Evolutionary conservation across 2,888 invertebrate genomes (phyloP), one percentile per base, ranked within the genome.

Genomic region (Epinotia demarniana): DNA sequence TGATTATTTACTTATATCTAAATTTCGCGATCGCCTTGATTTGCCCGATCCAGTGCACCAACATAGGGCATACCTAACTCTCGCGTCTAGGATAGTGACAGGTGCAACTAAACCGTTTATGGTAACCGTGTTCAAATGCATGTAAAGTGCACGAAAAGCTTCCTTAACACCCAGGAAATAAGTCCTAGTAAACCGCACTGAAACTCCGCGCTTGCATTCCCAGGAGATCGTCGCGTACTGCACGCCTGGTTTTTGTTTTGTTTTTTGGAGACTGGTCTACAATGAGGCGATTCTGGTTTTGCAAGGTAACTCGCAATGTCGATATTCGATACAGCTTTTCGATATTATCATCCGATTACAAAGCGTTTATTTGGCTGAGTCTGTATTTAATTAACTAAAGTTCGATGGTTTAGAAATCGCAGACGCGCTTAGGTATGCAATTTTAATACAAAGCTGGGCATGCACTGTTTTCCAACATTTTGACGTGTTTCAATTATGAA

Each of bases 211-310:
- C 87, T 84, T 86, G 84, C 84, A 83, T 93, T 93, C 93, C 92
- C 93, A 93, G 89, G 92, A 89, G 84, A 88, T 90, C 86, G 88
- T 87, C 86, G 87, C 86, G 87, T 89, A 90, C 89, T 81, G 86
- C 82, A 88, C 87, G 84, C 80, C 81, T 82, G 84, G 85, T 86
- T 85, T 87, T 84, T 78, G 83, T 86, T 85, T 88, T n/a, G n/a
- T 89, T 89, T 90, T 86, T 85, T 86, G 84, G 81, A 90, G 91
- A 92, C 94, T 90, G 87, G 94, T 92, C 91, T 91, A 91, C 93
- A 90, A 90, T 89, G 89, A 89, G 88, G 85, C 83, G 88, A 91
- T 93, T 93, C 93, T 92, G 93, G 93, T 93, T 93, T 90, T 88
- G 90, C 93, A 90, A 92, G 90, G 86, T 86, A 87, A 90, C 89